phyloP scores from a whole-genome alignment of 2,888 invertebrate species.

The Drosophila cognata region DNA sequence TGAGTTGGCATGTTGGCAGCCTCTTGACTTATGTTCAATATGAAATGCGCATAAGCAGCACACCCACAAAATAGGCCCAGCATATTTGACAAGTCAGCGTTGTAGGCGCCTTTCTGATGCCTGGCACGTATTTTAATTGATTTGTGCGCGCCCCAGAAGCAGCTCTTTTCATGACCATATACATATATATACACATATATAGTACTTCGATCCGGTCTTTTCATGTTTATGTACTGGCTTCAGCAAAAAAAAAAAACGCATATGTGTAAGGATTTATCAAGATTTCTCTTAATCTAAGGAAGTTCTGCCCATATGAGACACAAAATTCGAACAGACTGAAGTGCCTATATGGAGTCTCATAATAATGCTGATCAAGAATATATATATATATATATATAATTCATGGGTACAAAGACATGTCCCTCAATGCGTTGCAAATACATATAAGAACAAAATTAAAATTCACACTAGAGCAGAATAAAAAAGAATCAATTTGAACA shows the following conservation, averaged over 20 bases:
- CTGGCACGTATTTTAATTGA: conserved; percentile 84
- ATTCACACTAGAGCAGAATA: conserved; percentile 14
- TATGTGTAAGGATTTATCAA: not conserved
- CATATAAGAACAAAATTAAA: conserved; percentile 43
- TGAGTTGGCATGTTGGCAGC: conserved; percentile 80
- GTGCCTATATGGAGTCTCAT: not conserved
- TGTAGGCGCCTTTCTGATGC: conserved; percentile 67
- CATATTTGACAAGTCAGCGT: conserved; percentile 67
- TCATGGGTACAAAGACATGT: not conserved
- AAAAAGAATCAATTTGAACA: conserved; percentile 51
- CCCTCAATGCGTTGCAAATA: not conserved
- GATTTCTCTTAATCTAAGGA: not conserved
- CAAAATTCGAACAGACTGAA: not conserved
- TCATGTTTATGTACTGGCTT: not conserved
- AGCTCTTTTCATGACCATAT: conserved; percentile 52
- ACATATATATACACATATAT: not conserved
- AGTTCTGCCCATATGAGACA: not conserved
- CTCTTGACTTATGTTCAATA: conserved; percentile 79
- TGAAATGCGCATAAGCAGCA: conserved; percentile 69
- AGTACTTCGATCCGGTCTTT: not conserved
- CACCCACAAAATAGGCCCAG: conserved; percentile 14
- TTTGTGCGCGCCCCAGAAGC: conserved; percentile 60
- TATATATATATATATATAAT: not conserved
- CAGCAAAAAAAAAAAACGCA: not conserved
- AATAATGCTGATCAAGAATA: not conserved